Percentiles rank a stretch among this genome's conserved stretches.
These are phyloP conservation scores for Stegodyphus dumicola DNA, from an alignment of 1,140 invertebrate genomes.

Conservation along the genomic window DNA sequence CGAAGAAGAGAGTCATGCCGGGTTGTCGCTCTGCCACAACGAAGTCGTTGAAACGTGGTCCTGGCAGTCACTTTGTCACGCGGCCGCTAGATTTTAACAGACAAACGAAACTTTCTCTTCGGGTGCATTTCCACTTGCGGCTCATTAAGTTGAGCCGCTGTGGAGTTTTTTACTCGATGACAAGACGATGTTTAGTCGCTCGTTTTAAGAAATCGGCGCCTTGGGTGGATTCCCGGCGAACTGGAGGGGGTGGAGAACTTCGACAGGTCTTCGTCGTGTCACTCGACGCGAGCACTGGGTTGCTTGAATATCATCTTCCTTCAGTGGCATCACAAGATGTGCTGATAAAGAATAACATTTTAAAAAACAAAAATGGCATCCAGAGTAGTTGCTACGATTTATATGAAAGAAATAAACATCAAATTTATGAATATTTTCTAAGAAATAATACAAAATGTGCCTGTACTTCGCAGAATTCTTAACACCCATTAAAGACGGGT, in stretches of 20 bases:
- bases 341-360: neutral
- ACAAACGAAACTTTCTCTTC: slow-evolving; percentile 16
- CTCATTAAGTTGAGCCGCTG: slow-evolving; percentile 19
- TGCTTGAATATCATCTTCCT: neutral
- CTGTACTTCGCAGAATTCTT: neutral
- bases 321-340: neutral
- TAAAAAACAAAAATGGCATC: neutral
- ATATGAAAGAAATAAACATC: neutral
- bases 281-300: neutral
- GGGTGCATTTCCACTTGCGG: neutral
- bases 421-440: neutral
- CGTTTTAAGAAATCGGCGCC: neutral
- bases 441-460: neutral
- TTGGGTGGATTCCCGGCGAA: neutral
- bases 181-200: neutral
- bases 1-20: slow-evolving; percentile 6
- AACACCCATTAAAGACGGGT: neutral
- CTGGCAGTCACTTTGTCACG: slow-evolving; percentile 55
- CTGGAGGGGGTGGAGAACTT: neutral
- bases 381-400: neutral
- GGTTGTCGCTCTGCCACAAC: slow-evolving; percentile 54
- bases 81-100: neutral
- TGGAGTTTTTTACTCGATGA: neutral
- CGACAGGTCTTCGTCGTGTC: neutral
- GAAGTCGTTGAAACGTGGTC: slow-evolving; percentile 44